These are phyloP conservation scores for Agrochola lota DNA, from an alignment of 2,888 invertebrate genomes.

Conservation along the genomic window DNA sequence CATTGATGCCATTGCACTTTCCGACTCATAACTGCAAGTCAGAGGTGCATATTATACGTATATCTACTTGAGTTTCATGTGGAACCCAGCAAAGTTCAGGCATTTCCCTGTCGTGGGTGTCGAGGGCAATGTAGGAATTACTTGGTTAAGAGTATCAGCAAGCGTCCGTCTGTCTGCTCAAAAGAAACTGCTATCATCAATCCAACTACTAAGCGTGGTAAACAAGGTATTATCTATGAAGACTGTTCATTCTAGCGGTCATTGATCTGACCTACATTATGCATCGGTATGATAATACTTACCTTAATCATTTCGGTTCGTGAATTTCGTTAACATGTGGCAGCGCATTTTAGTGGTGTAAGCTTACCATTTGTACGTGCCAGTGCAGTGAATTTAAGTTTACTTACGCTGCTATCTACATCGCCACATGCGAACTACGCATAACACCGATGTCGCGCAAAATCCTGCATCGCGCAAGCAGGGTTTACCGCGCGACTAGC, in stretches of 20 bases:
- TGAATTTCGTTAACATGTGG: background rate
- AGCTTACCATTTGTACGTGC: no score
- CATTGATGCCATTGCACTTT: conserved; percentile 10
- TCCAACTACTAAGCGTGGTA: conserved; percentile 1
- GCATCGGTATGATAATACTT: background rate
- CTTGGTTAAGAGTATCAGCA: no score
- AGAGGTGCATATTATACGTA: background rate
- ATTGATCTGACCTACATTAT: background rate
- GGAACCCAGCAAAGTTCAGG: background rate
- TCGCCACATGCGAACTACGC: no score
- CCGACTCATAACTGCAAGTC: background rate
- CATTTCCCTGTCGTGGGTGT: background rate
- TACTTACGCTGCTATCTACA: no score
- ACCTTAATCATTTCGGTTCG: background rate
- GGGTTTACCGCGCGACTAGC: no score
- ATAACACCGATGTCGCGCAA: no score
- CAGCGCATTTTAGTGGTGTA: no score
- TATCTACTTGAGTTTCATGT: background rate
- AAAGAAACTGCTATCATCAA: background rate
- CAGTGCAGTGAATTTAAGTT: no score
- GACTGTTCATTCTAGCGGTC: background rate
- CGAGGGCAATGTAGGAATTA: background rate
- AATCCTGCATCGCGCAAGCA: no score
- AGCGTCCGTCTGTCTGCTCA: no score
- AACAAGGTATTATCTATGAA: background rate